Evolutionary conservation across 2,888 invertebrate species (phyloP), one percentile per base, ranked within the genome.

Genomic region (Anoplius nigerrimus): DNA sequence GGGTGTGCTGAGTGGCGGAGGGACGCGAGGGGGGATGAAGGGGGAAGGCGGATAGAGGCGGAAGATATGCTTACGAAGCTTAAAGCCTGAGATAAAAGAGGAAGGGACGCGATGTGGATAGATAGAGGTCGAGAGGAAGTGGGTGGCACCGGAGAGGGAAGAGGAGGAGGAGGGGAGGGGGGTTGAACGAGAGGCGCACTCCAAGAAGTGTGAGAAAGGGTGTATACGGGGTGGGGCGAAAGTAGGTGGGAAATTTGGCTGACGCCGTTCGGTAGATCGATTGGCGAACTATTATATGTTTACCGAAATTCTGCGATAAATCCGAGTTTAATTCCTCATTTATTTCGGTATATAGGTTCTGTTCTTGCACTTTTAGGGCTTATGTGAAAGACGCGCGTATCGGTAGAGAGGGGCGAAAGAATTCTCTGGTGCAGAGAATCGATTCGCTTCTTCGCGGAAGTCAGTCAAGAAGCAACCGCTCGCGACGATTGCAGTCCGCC

Each of bases 1-100:
- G 56, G 56, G 16, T 60, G 61, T 24, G 21, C 21, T 24, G 45
- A 46, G 59, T 53, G 24, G 54, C 48, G 48, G 27, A 48, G 48
- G 18, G 43, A 58, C 21, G 34, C 42, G 57, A 46, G 42, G 53
- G 21, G 62, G 42, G 51, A 53, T 18, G 27, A 21, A 34, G 52
- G 48, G 15, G 52, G 6, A 43, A 4, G 77, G 71, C 74, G 79
- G 73, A 68, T 71, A 34, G 34, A 34, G 24, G 73, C 58, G 65
- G 72, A 69, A 82, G 82, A 83, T 83, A 82, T 82, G 84, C 84
- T 84, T 84, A 79, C 83, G 74, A 80, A 80, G 84, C 84, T 84
- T 76, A 74, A 76, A 81, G 48, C 67, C 70, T 58, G 65, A 53
- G 55, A 42, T 62, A 53, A 46, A 24, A 48, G 18, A 66, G 71